Base-by-base conservation (phyloP, 2,797 vertebrate species). In the Trichosurus vulpecula region DNA sequence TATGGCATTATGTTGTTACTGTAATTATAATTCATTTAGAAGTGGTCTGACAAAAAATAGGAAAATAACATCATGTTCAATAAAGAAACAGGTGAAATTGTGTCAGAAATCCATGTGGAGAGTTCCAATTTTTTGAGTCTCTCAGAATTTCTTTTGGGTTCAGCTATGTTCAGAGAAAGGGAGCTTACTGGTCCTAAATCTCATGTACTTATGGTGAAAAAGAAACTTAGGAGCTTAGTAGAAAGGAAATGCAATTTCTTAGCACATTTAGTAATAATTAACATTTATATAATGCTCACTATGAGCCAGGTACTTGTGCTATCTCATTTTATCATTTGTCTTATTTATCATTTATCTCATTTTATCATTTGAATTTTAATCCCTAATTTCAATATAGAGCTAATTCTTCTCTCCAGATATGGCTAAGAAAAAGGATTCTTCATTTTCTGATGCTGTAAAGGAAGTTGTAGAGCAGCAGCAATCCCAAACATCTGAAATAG, bases 391-490 rank as follows among this genome's bases (percentile, higher is more conserved):
- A 22, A 12, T 96, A 92, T 94, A 91, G 90, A 66, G 11, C 31
- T 14, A 95, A 91, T 97, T 97, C 30, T 93, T 96, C 94, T 94
- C 9, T 96, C 74, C 94, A 96, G 95, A 94, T 97, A 97, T 98
- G 98, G 93, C 96, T 92, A 35, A 98, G 54, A 94, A 98, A 95
- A 98, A 87, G 74, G 96, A 93, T 52, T 95, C 95, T 0, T 98
- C 98, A 0, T 96, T 99, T 53, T 93, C 6, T 14, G 98, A 99
- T 54, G 97, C 95, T 94, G 98, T 99, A 90, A 98, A 98, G 55
- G 98, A 97, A 98, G 98, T 98, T 92, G 97, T 97, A 94, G 97
- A 98, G 92, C 98, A 98, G 95, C 99, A 99, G n/a, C 98, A 98
- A 94, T 98, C 97, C 9, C 98, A 99, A 94, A 94, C 66, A 0